Percentiles rank a stretch among this genome's conserved stretches.
Conservation (phyloP, 2,888 invertebrate genomes). For the Campoplex capitator region DNA sequence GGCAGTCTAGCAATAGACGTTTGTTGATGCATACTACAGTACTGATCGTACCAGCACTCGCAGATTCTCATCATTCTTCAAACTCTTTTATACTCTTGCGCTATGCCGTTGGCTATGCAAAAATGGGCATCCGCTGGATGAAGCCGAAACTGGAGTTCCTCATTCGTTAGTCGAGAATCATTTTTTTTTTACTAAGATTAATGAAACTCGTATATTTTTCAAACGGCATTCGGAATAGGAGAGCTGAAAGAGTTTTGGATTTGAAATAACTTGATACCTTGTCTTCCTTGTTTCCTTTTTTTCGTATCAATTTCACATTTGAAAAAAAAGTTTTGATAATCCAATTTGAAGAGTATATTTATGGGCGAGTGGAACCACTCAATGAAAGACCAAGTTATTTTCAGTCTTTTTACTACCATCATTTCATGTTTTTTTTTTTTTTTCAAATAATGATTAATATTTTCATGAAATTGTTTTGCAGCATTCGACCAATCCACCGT, state of each 20-base stretch:
- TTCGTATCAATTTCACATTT: too few relatives aligned
- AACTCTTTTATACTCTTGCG: slow-evolving; percentile 21
- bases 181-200: background rate
- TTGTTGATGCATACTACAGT: slow-evolving; percentile 4
- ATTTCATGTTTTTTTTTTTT: background rate
- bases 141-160: background rate
- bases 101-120: background rate
- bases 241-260: background rate
- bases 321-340: too few relatives aligned
- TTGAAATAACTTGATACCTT: too few relatives aligned
- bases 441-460: background rate
- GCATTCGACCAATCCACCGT: slow-evolving; percentile 93
- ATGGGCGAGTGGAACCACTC: too few relatives aligned
- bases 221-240: background rate
- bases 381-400: too few relatives aligned
- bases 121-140: background rate
- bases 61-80: slow-evolving; percentile 36
- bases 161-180: background rate
- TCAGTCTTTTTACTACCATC: background rate
- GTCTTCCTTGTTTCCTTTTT: too few relatives aligned
- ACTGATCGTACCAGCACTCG: slow-evolving; percentile 5
- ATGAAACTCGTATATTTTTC: background rate
- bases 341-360: too few relatives aligned
- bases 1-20: background rate
- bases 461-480: slow-evolving; percentile 81